Evolutionary conservation across 2,888 invertebrate species (phyloP), one percentile per base, ranked within the genome.

Genomic region (Amiota minor): DNA sequence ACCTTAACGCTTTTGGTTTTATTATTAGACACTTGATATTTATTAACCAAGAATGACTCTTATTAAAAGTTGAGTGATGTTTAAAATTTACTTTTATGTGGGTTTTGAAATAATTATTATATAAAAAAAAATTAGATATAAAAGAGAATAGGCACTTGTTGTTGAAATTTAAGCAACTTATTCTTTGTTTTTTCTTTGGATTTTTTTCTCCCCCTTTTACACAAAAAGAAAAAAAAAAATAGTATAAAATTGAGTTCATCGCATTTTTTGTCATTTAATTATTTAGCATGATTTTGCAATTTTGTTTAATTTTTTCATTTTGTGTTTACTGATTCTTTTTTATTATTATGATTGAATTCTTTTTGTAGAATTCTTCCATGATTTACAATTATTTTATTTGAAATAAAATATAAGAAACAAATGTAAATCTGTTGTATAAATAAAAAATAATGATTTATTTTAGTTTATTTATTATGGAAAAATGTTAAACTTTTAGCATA

Each of bases 21-120:
- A 35, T 59, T 59, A 59, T 59, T 59, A 59, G 59, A 59, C 23
- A 59, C 59, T 59, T 59, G 59, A 59, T 59, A 59, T 59, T 12
- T 59, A 59, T 59, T 12, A 16, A 59, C 16, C 11, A 11, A 20
- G 18, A 18, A 16, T 59, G 16, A 59, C 59, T 16, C 18, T 20
- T 59, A 59, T 20, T 59, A 18, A 18, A 35, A 59, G 16, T 20
- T 59, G 59, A 59, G 18, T 59, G 20, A 59, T 10, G n/a, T 20
- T 59, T 11, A 59, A 16, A 35, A 35, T 4, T 6, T 6, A 35
- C 35, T 35, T 35, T 35, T 35, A 6, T 35, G 6, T 6, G 35
- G 6, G 35, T 35, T 35, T 35, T 35, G 4, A 35, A 35, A 35
- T 35, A 35, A 35, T 6, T 6, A 35, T 6, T 4, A 6, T 35